phyloP scores from a whole-genome alignment of 2,797 vertebrate species.

The Apodemus agrarius region DNA sequence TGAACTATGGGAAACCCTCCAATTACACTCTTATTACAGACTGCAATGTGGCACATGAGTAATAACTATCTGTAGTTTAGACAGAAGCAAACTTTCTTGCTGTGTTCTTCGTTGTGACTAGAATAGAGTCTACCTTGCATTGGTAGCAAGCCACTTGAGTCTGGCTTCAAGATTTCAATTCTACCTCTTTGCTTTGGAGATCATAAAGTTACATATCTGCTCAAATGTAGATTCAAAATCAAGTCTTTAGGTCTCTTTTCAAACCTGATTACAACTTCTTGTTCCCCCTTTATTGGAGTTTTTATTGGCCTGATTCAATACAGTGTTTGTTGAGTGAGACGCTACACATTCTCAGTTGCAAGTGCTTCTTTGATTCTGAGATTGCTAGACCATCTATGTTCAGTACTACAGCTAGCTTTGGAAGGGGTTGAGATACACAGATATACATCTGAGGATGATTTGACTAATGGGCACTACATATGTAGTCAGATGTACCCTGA shows the following conservation, averaged over 20 bases:
- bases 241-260: constrained; percentile 13
- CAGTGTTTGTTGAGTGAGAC: neutral
- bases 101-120: neutral
- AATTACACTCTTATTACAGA: constrained; percentile 23
- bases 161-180: neutral
- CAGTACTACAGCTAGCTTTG: neutral
- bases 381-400: neutral
- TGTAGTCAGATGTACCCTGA: neutral
- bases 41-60: neutral
- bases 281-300: neutral
- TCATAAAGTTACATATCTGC: neutral
- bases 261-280: neutral
- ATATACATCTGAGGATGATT: neutral
- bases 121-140: neutral
- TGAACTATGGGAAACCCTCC: neutral
- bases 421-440: neutral
- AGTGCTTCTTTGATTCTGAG: neutral
- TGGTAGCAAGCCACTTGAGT: neutral
- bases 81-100: neutral
- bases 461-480: neutral
- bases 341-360: neutral
- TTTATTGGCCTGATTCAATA: neutral
- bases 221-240: constrained; percentile 36
- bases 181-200: neutral
- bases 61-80: neutral